These are phyloP conservation scores for Danionella dracula DNA, from an alignment of 2,797 vertebrate genomes.

Conservation along the genomic window DNA sequence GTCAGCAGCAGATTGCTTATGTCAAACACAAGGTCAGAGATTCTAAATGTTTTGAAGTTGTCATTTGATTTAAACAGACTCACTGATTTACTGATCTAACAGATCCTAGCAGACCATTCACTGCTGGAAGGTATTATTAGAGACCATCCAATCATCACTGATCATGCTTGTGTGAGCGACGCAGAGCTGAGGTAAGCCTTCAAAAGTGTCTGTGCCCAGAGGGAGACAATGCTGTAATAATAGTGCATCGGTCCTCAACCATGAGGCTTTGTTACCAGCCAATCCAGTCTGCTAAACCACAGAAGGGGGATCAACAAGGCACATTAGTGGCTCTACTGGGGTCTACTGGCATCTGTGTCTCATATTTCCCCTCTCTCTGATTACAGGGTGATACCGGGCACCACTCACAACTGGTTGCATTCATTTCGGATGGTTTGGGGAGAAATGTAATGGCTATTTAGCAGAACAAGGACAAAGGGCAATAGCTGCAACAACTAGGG, in stretches of 20 bases:
- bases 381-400: slow-evolving; percentile 52
- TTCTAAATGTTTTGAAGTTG: background rate
- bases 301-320: slow-evolving; percentile 54
- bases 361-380: slow-evolving; percentile 44
- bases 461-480: slow-evolving; percentile 49
- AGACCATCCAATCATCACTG: slow-evolving; percentile 13
- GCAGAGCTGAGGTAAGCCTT: slow-evolving; percentile 13
- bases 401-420: slow-evolving; percentile 21
- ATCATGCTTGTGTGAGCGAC: slow-evolving; percentile 4
- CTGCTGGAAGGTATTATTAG: background rate
- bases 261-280: slow-evolving; percentile 56
- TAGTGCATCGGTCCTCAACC: slow-evolving; percentile 56
- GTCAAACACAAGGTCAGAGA: background rate
- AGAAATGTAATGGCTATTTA: slow-evolving; percentile 57
- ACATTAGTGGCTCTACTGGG: slow-evolving; percentile 43
- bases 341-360: slow-evolving; percentile 22
- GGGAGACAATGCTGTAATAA: slow-evolving; percentile 61
- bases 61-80: background rate
- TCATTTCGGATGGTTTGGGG: slow-evolving; percentile 36
- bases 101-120: background rate
- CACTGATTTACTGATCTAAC: slow-evolving; percentile 1
- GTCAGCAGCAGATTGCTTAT: slow-evolving; percentile 11
- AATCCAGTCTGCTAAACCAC: slow-evolving; percentile 63
- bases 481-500: slow-evolving; percentile 51
- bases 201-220: slow-evolving; percentile 21